Percentiles rank a stretch among this genome's conserved stretches.
Conservation (phyloP, 2,888 invertebrate species). For the Pseudeuparius sepicola region DNA sequence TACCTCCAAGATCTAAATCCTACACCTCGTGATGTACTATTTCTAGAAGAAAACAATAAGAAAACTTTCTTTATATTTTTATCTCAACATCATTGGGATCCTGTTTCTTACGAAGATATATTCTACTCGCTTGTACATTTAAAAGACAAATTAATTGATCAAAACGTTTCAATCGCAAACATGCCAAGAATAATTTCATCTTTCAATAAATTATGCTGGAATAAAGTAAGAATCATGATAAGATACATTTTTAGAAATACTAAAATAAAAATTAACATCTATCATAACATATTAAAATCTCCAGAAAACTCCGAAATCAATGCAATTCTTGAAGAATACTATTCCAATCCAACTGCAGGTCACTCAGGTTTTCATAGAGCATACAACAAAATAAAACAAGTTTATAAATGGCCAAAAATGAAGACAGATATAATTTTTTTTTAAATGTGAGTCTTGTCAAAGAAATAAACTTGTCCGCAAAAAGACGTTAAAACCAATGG, state of each 20-base stretch:
- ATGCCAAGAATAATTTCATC: constrained; percentile 7
- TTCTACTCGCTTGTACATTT: constrained; percentile 12
- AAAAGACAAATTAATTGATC: constrained; percentile 4
- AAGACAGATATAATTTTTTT: constrained; percentile 26
- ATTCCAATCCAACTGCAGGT: constrained; percentile 19
- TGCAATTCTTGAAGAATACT: constrained; percentile 23
- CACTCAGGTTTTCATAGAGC: constrained; percentile 24
- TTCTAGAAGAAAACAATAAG: constrained; percentile 1
- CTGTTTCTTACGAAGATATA: constrained; percentile 6
- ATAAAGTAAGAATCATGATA: constrained; percentile 9
- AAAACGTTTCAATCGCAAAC: constrained; percentile 5
- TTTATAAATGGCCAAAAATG: constrained; percentile 28
- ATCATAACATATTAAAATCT: constrained; percentile 15
- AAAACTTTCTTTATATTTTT: not conserved
- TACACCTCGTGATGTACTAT: no score
- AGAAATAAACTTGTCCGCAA: constrained; percentile 25
- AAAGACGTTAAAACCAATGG: constrained; percentile 26
- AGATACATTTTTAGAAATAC: constrained; percentile 19
- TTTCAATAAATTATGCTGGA: constrained; percentile 13
- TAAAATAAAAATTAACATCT: constrained; percentile 21
- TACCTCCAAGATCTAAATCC: no score
- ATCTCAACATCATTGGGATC: not conserved
- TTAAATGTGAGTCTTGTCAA: constrained; percentile 25
- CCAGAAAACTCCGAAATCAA: constrained; percentile 18
- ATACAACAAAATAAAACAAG: constrained; percentile 21